Base-by-base conservation (phyloP, 2,797 vertebrate species). In the Platalea minor region DNA sequence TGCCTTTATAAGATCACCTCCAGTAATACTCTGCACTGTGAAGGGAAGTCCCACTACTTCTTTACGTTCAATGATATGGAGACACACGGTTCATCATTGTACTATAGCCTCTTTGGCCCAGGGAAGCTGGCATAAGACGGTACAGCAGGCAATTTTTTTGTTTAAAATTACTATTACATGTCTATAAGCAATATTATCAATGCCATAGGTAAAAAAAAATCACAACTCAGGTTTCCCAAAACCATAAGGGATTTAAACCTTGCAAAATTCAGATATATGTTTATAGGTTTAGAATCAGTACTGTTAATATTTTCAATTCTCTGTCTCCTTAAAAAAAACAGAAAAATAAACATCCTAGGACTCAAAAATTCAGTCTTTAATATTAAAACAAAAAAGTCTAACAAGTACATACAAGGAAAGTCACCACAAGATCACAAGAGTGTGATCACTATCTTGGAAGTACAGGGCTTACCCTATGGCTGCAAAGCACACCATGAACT, bases 21-120 rank as follows among this genome's bases (percentile, higher is more conserved):
- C 54, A 26, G 15, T 4, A n/a, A 25, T 25, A 45, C 13, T 51
- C 8, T 0, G 7, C 50, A 28, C 20, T 2, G 6, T 5, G 50
- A 64, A 59, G 46, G 29, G 29, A 72, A 70, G n/a, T 53, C 54
- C 23, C 31, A 9, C n/a, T 37, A 14, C 17, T 9, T 20, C 57
- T 54, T 39, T 33, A 17, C 2, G 0, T 37, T 64, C 45, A 51
- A 0, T 29, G 33, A 33, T 4, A 12, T 4, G 46, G 31, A 67
- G 11, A 56, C 8, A 61, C 17, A 48, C 17, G 25, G 46, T 33
- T 61, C n/a, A 9, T 60, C 64, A 3, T 24, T 48, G 41, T 33
- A 10, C 17, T 69, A 0, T 1, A 39, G 50, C 35, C 24, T 53
- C 31, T 76, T n/a, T 85, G 61, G n/a, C 48, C 39, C 33, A 28